These are phyloP conservation scores for Anoplius nigerrimus DNA, from an alignment of 2,888 invertebrate species.

Conservation along the genomic window DNA sequence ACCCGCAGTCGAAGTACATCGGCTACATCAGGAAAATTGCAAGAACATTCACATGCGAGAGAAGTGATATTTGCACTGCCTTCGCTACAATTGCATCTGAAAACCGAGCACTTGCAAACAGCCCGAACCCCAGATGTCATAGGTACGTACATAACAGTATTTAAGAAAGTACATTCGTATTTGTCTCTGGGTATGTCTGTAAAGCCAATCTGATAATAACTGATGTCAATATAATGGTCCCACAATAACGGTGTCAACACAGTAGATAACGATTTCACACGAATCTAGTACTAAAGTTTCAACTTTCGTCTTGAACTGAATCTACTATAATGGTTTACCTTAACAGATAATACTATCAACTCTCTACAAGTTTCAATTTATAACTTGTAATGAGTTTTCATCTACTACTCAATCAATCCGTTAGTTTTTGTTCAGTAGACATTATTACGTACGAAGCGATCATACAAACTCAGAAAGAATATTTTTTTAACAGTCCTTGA, in stretches of 20 bases:
- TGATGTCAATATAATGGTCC: neutral
- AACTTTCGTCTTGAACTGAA: no score
- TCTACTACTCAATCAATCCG: no score
- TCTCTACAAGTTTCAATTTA: no score
- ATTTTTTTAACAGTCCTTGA: neutral
- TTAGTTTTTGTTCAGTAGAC: conserved; percentile 15
- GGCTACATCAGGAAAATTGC: conserved; percentile 78
- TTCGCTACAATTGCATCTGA: conserved; percentile 92
- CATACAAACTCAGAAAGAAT: neutral
- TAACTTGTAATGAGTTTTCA: no score
- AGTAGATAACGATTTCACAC: no score
- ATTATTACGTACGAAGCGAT: conserved; percentile 7
- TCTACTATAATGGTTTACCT: no score
- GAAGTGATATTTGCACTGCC: conserved; percentile 98
- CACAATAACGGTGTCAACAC: no score
- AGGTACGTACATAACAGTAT: conserved; percentile 73
- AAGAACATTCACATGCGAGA: conserved; percentile 88
- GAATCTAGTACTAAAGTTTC: no score
- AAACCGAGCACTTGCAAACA: conserved; percentile 93
- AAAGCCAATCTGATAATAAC: neutral
- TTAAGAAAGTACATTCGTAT: neutral
- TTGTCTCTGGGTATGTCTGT: neutral
- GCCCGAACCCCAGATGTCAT: conserved; percentile 82
- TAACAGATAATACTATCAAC: no score
- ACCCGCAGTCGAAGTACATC: conserved; percentile 76